A percentile compares a stretch with the other conserved stretches of the same genome.
Conservation (phyloP, 2,113 vertebrate genomes). For the Triplophysa tibetana region DNA sequence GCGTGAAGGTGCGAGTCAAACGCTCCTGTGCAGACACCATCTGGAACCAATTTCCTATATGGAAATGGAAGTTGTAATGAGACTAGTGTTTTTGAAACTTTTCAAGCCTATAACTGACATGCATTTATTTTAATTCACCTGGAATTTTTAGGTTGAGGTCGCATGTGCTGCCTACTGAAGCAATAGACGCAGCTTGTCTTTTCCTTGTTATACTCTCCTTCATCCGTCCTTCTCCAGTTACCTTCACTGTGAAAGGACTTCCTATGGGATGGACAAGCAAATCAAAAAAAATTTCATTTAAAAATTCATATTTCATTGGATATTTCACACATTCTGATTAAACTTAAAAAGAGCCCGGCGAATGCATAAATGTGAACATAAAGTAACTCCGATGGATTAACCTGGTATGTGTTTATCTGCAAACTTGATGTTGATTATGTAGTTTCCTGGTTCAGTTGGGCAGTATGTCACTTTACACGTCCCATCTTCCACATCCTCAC, state of each 20-base stretch:
- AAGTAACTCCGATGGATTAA: conserved; percentile 48
- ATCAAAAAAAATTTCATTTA: not conserved
- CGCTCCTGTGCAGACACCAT: conserved; percentile 98
- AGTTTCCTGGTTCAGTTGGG: conserved; percentile 93
- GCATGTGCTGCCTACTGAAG: conserved; percentile 91
- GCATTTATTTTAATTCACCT: conserved; percentile 68
- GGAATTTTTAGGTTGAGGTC: conserved; percentile 98
- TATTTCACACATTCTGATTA: too few species aligned
- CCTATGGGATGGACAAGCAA: conserved; percentile 65
- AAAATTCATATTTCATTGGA: too few species aligned
- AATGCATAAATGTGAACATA: too few species aligned
- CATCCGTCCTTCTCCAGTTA: conserved; percentile 92
- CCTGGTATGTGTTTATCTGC: conserved; percentile 94
- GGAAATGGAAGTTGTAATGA: not conserved
- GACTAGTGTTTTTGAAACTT: too few species aligned
- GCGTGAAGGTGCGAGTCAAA: conserved; percentile 89
- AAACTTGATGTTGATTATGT: conserved; percentile 96
- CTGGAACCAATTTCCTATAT: conserved; percentile 95
- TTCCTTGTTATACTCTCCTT: conserved; percentile 95
- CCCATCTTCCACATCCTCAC: conserved; percentile 92
- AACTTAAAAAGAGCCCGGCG: too few species aligned
- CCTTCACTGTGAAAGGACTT: conserved; percentile 95
- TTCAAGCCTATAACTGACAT: too few species aligned
- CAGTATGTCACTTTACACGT: conserved; percentile 96
- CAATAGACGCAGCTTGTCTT: conserved; percentile 90